Conservation (phyloP, 2,888 invertebrate genomes). For the Entomobrya proxima region DNA sequence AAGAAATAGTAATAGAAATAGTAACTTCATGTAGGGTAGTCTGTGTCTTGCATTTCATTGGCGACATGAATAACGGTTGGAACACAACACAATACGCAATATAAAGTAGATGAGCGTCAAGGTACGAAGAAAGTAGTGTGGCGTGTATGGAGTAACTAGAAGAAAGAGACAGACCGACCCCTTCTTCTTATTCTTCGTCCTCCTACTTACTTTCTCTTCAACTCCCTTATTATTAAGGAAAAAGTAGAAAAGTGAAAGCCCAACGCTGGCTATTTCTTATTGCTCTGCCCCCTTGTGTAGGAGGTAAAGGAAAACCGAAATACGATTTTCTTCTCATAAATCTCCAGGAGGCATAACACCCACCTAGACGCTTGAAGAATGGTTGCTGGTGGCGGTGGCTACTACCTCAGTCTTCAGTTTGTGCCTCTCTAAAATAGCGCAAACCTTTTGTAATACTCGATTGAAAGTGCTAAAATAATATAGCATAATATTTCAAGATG, state of each 20-base stretch:
- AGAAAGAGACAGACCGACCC: slow-evolving; percentile 1
- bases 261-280: slow-evolving; percentile 51
- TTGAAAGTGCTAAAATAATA: neutral
- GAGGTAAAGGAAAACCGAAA: slow-evolving; percentile 47
- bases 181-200: slow-evolving; percentile 5
- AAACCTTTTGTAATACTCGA: neutral
- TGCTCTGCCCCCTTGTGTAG: slow-evolving; percentile 19
- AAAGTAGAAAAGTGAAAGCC: slow-evolving; percentile 29
- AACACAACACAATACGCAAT: slow-evolving; percentile 36
- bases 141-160: neutral
- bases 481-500: neutral
- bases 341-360: slow-evolving; percentile 51
- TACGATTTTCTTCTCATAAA: slow-evolving; percentile 62
- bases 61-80: neutral
- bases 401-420: neutral
- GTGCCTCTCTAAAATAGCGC: neutral
- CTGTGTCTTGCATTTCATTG: neutral
- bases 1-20: neutral
- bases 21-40: no score
- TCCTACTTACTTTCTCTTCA: slow-evolving; percentile 24
- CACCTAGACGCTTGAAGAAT: slow-evolving; percentile 42
- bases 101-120: slow-evolving; percentile 3
- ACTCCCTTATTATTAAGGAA: slow-evolving; percentile 37
- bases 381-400: neutral
- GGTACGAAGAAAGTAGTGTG: slow-evolving; percentile 6